phyloP scores from a whole-genome alignment of 2,888 invertebrate species.

The Brachyopa scutellaris region DNA sequence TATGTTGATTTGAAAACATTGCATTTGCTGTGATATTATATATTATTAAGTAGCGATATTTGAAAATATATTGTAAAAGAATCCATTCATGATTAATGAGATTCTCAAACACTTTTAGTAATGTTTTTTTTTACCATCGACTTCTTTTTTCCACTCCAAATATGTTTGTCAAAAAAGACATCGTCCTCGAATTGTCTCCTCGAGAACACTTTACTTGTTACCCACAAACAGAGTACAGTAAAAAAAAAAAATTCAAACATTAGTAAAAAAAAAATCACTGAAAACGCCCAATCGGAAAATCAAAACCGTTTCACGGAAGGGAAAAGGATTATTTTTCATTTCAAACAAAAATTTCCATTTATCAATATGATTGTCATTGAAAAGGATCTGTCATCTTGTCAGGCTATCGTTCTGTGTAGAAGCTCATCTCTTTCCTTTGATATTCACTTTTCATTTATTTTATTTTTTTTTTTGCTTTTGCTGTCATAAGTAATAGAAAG shows the following conservation, averaged over 20 bases:
- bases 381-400: slow-evolving; percentile 69
- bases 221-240: slow-evolving; percentile 40
- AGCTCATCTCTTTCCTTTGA: not conserved
- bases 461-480: no score
- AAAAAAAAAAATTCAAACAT: not conserved
- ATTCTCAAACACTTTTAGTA: slow-evolving; percentile 1
- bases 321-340: slow-evolving; percentile 50
- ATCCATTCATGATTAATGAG: slow-evolving; percentile 18
- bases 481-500: slow-evolving; percentile 41
- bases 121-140: slow-evolving; percentile 1
- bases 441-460: slow-evolving; percentile 17
- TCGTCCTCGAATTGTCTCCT: slow-evolving; percentile 31
- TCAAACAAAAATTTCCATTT: slow-evolving; percentile 64
- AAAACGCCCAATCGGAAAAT: slow-evolving; percentile 35
- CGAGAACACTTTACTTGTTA: slow-evolving; percentile 1
- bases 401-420: slow-evolving; percentile 19
- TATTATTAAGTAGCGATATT: no score
- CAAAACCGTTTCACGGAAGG: slow-evolving; percentile 17
- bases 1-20: no score
- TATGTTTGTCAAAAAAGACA: slow-evolving; percentile 33
- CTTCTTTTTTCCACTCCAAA: slow-evolving; percentile 2
- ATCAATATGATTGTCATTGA: slow-evolving; percentile 71
- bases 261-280: slow-evolving; percentile 6
- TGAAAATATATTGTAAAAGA: no score
- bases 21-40: no score